Evolutionary conservation across 2,113 vertebrate species (phyloP).

Genomic region (Mionectes macconnelli): DNA sequence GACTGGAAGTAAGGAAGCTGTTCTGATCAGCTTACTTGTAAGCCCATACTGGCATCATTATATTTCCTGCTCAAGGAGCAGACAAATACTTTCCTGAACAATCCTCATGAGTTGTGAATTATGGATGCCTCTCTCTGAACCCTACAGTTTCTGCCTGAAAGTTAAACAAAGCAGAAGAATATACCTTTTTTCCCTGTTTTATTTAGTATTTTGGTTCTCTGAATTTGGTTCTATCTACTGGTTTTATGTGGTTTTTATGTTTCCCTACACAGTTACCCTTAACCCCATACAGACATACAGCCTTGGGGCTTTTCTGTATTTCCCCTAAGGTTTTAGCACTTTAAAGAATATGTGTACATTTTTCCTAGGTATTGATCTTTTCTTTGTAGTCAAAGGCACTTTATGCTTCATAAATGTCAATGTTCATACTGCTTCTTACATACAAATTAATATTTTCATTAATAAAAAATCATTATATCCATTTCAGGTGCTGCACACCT

Average conservation of each 20-base stretch:
- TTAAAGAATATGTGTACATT: not conserved
- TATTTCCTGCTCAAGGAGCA: not conserved
- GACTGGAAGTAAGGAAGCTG: not conserved
- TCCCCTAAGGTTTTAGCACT: not conserved
- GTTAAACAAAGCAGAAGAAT: conserved; percentile 44
- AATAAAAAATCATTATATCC: not conserved
- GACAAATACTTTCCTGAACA: not conserved
- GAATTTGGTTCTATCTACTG: not conserved
- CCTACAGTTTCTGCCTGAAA: not conserved
- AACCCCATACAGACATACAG: not conserved
- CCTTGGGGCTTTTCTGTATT: not conserved
- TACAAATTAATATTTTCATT: not conserved
- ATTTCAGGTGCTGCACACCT: not conserved
- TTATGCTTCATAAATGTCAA: not conserved
- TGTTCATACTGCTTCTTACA: not conserved
- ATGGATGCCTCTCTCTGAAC: not conserved
- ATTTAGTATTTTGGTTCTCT: not conserved
- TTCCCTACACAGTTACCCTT: not conserved
- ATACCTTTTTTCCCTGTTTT: not conserved
- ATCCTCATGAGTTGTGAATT: conserved; percentile 36
- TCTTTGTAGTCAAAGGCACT: not conserved
- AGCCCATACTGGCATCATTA: not conserved
- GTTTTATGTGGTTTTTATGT: not conserved
- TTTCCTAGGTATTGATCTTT: not conserved
- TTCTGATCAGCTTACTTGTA: not conserved